phyloP scores from a whole-genome alignment of 2,797 vertebrate species.

The Orestias chungarensis region DNA sequence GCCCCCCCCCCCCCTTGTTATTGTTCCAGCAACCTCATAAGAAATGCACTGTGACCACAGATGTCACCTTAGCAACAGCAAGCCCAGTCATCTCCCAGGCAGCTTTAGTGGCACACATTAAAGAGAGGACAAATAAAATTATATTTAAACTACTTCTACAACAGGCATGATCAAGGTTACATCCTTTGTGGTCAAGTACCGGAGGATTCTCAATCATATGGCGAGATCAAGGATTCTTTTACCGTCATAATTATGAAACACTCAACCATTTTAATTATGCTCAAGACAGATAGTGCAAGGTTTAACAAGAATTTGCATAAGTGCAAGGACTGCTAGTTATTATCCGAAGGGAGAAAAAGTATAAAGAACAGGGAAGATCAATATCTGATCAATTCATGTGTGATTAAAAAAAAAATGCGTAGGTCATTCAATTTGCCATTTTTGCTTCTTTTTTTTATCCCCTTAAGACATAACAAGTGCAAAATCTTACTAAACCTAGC shows the following conservation, averaged over 20 bases:
- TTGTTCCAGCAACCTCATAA: constrained; percentile 50
- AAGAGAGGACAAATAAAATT: constrained; percentile 28
- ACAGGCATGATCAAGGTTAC: constrained; percentile 63
- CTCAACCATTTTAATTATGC: constrained; percentile 51
- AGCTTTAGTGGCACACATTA: constrained; percentile 69
- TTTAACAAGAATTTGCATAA: constrained; percentile 79
- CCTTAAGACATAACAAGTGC: constrained; percentile 78
- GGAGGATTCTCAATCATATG: constrained; percentile 56
- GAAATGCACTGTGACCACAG: constrained; percentile 48
- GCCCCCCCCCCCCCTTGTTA: constrained; percentile 56
- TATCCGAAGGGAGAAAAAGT: constrained; percentile 73
- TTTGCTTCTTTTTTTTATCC: constrained; percentile 68
- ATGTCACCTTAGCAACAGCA: constrained; percentile 67
- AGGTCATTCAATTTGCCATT: constrained; percentile 75
- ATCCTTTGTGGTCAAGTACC: constrained; percentile 65
- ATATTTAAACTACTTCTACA: constrained; percentile 69
- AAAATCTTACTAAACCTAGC: constrained; percentile 81
- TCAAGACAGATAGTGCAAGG: constrained; percentile 73
- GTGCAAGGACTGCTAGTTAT: constrained; percentile 74
- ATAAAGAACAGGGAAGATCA: constrained; percentile 44
- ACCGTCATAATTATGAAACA: constrained; percentile 52
- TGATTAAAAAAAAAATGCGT: constrained; percentile 66
- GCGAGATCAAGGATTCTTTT: constrained; percentile 43
- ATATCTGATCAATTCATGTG: constrained; percentile 53
- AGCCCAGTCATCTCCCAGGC: constrained; percentile 58